Evolutionary conservation across 2,797 vertebrate genomes (phyloP).

Genomic region (Sebastiscus tertius): DNA sequence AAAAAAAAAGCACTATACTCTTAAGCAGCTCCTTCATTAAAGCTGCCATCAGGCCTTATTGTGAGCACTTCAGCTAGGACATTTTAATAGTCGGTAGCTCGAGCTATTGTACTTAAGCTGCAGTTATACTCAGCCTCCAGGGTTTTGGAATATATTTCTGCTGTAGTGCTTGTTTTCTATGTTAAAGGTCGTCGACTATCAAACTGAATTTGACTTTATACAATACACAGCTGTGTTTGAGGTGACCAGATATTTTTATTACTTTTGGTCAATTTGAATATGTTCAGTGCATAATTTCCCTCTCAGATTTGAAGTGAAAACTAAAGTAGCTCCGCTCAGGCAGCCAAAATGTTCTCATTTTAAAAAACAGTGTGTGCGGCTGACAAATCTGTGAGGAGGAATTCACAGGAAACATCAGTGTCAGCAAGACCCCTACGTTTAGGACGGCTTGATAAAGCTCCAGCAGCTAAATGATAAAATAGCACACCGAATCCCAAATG

Average conservation of each 20-base stretch:
- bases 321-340: not conserved
- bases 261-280: not conserved
- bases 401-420: not conserved
- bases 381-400: not conserved
- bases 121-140: constrained; percentile 25
- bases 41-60: constrained; percentile 30
- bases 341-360: not conserved
- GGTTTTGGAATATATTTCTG: constrained; percentile 16
- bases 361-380: not conserved
- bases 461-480: constrained; percentile 30
- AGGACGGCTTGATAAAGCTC: constrained; percentile 12
- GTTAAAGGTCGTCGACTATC: not conserved
- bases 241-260: not conserved
- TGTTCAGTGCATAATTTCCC: not conserved
- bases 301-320: not conserved
- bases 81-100: constrained; percentile 53
- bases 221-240: not conserved
- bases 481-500: constrained; percentile 30
- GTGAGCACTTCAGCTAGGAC: constrained; percentile 32
- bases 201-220: not conserved
- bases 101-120: constrained; percentile 25
- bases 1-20: not conserved
- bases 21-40: constrained; percentile 42
- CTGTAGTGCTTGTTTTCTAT: not conserved
- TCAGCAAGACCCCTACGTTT: not conserved